Base-by-base conservation (phyloP, 2,888 invertebrate genomes). In the Mystacides longicornis region DNA sequence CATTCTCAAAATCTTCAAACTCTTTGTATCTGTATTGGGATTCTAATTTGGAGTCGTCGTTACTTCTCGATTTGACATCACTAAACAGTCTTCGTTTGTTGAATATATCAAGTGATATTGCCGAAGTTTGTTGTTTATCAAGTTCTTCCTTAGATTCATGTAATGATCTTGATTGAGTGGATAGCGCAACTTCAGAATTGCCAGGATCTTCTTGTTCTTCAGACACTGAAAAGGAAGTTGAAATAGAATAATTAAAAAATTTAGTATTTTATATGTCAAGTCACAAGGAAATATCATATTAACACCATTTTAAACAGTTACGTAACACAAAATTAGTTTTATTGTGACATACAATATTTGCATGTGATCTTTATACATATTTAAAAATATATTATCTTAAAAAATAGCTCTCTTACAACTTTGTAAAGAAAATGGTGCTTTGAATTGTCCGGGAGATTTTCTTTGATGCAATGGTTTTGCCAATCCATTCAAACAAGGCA, bases 401-500 rank as follows among this genome's bases (percentile, higher is more conserved):
- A n/a, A n/a, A n/a, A 27, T 27, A 7, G 27, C 16, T 37, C 11
- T 59, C 60, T 62, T 55, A 65, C 64, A 59, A 49, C 63, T 65
- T 16, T 62, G 60, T 19, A 64, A 56, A 2, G 63, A 60, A 19
- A 61, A 63, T n/a, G 42, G 56, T 45, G 45, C 59, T 9, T 71
- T 71, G 57, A 73, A 61, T n/a, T 72, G 72, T 53, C 67, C 70
- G 60, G 68, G 69, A 21, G 67, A 61, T 60, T 70, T 74, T 45
- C 79, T 72, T 37, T 76, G 72, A 59, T 78, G 75, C 3, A 79
- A 65, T 2, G 78, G 75, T 60, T 77, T 77, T 60, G 73, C 71
- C 53, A 69, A 67, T 0, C 76, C 73, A 53, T 78, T 81, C 51
- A 82, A 69, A 19, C 81, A 80, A 0, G 81, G 81, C 47, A 81